These are phyloP conservation scores for Theristus sp. DNA, from an alignment of 2,888 invertebrate genomes.

Conservation along the genomic window DNA sequence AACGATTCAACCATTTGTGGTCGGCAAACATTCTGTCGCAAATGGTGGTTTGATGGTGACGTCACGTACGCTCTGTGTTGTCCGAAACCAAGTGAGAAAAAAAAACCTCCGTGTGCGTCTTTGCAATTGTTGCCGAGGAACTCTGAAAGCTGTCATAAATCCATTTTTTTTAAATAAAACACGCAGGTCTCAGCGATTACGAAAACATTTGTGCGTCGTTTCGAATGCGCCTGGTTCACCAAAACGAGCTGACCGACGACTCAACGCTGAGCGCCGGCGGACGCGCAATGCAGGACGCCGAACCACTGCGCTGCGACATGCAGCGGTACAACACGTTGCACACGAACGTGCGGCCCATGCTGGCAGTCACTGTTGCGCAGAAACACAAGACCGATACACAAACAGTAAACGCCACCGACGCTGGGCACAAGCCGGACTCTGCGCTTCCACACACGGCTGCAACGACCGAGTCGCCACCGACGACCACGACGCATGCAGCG, in stretches of 20 bases:
- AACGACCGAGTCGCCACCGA: neutral
- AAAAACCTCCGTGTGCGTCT: neutral
- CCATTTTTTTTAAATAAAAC: no score
- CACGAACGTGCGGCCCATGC: neutral
- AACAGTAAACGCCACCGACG: no score
- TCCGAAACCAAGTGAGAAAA: slow-evolving; percentile 8
- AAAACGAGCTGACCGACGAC: neutral
- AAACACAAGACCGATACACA: no score
- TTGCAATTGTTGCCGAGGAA: neutral
- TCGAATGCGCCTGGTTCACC: slow-evolving; percentile 7
- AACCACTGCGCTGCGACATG: slow-evolving; percentile 8
- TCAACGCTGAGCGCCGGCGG: neutral
- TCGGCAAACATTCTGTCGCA: slow-evolving; percentile 8
- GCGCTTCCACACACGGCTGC: no score
- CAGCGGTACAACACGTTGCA: neutral
- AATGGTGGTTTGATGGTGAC: slow-evolving; percentile 10
- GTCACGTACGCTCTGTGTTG: slow-evolving; percentile 9
- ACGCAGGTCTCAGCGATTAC: slow-evolving; percentile 8
- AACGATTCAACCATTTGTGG: slow-evolving; percentile 2
- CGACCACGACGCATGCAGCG: neutral
- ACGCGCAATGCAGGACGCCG: neutral
- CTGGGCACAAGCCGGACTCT: no score
- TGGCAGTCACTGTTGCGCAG: no score
- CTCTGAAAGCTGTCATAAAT: no score
- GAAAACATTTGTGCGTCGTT: slow-evolving; percentile 8